Evolutionary conservation across 1,140 invertebrate genomes (phyloP).

Genomic region (Hycleus cichorii): DNA sequence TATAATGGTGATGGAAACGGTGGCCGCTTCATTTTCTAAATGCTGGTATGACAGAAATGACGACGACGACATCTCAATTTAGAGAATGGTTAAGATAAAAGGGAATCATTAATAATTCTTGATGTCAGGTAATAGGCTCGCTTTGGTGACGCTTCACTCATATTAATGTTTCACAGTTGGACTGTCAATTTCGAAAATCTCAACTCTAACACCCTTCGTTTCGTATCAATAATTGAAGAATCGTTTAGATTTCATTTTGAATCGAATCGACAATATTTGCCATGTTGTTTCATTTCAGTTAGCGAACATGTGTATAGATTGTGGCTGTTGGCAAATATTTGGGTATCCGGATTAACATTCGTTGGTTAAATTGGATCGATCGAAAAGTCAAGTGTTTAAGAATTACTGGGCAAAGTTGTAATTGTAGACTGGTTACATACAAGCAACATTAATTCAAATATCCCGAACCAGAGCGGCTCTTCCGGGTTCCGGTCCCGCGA

Average conservation of each 20-base stretch:
- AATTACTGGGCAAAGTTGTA: constrained; percentile 7
- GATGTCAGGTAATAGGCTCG: constrained; percentile 24
- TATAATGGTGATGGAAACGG: constrained; percentile 25
- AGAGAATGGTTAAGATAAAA: constrained; percentile 26
- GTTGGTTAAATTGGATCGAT: not conserved
- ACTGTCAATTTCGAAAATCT: not conserved
- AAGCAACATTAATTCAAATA: constrained; percentile 12
- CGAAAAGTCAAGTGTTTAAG: constrained; percentile 2
- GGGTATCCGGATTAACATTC: too few relatives aligned
- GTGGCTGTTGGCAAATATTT: constrained; percentile 1
- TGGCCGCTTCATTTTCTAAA: constrained; percentile 26
- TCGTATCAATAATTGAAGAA: too few relatives aligned
- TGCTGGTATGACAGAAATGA: constrained; percentile 23
- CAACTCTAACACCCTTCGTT: too few relatives aligned
- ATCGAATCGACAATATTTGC: too few relatives aligned
- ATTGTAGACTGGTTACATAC: constrained; percentile 8
- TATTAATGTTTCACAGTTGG: constrained; percentile 21
- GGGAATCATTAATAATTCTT: constrained; percentile 25
- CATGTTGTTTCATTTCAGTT: too few relatives aligned
- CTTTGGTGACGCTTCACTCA: constrained; percentile 1
- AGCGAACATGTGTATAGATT: not conserved
- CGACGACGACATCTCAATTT: constrained; percentile 29
- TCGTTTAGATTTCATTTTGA: too few relatives aligned
- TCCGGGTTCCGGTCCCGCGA: constrained; percentile 20
- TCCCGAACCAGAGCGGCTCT: constrained; percentile 17